Conservation (phyloP, 1,140 invertebrate genomes). For the Hylyphantes graminicola region DNA sequence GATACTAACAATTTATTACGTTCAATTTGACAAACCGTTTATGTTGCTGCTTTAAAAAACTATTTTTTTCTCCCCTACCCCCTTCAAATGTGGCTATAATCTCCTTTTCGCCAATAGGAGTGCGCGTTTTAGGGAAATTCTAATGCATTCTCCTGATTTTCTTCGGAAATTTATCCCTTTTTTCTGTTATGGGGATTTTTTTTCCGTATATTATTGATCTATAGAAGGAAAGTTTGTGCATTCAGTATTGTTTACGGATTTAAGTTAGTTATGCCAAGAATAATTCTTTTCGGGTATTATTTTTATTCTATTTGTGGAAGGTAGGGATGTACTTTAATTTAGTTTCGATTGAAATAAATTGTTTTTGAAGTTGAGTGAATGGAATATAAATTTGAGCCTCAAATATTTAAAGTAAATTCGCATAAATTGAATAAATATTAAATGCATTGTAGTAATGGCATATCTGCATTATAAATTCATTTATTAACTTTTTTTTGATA, state of each 20-base stretch:
- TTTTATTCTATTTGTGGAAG: not conserved
- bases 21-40: constrained; percentile 54
- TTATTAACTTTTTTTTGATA: too few relatives aligned
- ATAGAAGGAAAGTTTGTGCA: not conserved
- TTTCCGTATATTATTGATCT: constrained; percentile 26
- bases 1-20: constrained; percentile 52
- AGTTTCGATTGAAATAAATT: not conserved
- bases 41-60: constrained; percentile 22
- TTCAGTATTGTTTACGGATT: constrained; percentile 10
- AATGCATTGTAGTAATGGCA: too few relatives aligned
- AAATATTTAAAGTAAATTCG: too few relatives aligned
- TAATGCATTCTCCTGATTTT: constrained; percentile 33
- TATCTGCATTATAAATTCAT: too few relatives aligned
- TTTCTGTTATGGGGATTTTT: not conserved
- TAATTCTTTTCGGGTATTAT: not conserved
- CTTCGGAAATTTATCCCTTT: not conserved
- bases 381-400: not conserved
- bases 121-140: constrained; percentile 38
- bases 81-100: constrained; percentile 1
- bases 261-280: not conserved
- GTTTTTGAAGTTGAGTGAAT: not conserved
- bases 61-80: not conserved
- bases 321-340: not conserved
- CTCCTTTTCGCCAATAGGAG: constrained; percentile 21
- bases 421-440: too few relatives aligned